Percentiles rank a stretch among this genome's conserved stretches.
Evolutionary conservation across 1,140 invertebrate genomes (phyloP).

Genomic region (Halesus radiatus): DNA sequence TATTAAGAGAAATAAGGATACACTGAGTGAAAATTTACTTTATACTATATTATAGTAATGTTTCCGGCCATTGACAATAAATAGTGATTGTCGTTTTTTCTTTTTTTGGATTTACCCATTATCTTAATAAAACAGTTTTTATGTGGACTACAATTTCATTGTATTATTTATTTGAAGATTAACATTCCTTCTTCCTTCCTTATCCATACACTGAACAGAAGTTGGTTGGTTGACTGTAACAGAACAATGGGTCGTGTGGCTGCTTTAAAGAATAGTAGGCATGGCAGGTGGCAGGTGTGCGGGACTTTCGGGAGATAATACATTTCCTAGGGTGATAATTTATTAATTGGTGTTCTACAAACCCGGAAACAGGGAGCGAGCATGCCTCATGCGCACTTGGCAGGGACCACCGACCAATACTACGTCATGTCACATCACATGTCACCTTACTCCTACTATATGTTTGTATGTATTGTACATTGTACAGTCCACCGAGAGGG

Average conservation of each 20-base stretch:
- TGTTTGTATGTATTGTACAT: neutral
- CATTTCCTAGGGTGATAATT: too few species aligned
- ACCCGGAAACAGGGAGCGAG: too few species aligned
- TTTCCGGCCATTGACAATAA: slow-evolving; percentile 53
- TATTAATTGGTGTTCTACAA: too few species aligned
- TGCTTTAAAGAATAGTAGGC: too few species aligned
- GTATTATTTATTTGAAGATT: slow-evolving; percentile 55
- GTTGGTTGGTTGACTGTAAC: neutral
- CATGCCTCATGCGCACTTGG: too few species aligned
- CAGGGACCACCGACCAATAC: too few species aligned
- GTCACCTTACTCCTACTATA: neutral
- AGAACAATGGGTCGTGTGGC: too few species aligned
- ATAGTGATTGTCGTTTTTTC: slow-evolving; percentile 47
- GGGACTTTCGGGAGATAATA: too few species aligned
- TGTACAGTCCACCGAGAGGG: slow-evolving; percentile 4
- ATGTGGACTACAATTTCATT: slow-evolving; percentile 58
- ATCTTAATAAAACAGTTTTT: slow-evolving; percentile 58
- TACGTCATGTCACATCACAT: too few species aligned
- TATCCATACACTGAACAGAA: neutral
- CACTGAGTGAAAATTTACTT: slow-evolving; percentile 49
- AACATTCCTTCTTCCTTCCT: slow-evolving; percentile 48
- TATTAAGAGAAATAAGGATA: slow-evolving; percentile 50
- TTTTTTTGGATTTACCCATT: slow-evolving; percentile 55
- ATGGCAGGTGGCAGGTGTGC: too few species aligned
- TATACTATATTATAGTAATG: slow-evolving; percentile 48